Evolutionary conservation across 1,140 invertebrate species (phyloP).

Genomic region (Melipona quadrifasciata): DNA sequence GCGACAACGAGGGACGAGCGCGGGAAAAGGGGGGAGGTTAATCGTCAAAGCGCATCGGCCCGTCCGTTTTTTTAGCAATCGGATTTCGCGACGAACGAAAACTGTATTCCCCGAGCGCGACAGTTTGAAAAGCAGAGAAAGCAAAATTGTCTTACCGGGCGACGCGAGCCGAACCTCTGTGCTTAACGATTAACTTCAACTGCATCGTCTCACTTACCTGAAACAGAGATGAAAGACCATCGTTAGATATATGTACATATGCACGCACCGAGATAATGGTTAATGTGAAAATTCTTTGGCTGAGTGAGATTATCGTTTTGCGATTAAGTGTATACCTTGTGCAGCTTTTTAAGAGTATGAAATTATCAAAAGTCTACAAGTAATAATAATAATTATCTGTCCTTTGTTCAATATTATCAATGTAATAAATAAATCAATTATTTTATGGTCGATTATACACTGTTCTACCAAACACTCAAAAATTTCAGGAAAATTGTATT

Average conservation of each 20-base stretch:
- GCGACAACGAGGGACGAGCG: slow-evolving; percentile 1
- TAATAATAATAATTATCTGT: too few relatives aligned
- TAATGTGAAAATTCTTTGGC: too few relatives aligned
- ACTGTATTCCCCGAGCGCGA: neutral
- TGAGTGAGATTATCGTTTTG: neutral
- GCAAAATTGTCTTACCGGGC: neutral
- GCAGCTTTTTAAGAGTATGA: neutral
- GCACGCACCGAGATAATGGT: neutral
- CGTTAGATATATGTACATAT: neutral
- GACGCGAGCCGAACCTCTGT: neutral
- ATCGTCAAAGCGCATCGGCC: slow-evolving; percentile 25
- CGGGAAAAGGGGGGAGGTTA: slow-evolving; percentile 4
- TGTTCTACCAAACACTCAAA: too few relatives aligned
- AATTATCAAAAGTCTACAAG: too few relatives aligned
- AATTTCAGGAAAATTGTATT: neutral
- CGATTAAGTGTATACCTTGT: neutral
- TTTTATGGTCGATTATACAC: too few relatives aligned
- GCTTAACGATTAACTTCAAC: too few relatives aligned
- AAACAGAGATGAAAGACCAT: slow-evolving; percentile 3
- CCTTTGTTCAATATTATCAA: too few relatives aligned
- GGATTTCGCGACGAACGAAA: slow-evolving; percentile 14
- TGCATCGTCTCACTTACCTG: slow-evolving; percentile 28
- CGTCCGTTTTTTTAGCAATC: slow-evolving; percentile 6
- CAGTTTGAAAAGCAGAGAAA: neutral
- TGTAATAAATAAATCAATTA: too few relatives aligned